Percentiles rank a stretch among this genome's conserved stretches.
Evolutionary conservation across 2,888 invertebrate species (phyloP).

Genomic region (Pyrgus malvae): DNA sequence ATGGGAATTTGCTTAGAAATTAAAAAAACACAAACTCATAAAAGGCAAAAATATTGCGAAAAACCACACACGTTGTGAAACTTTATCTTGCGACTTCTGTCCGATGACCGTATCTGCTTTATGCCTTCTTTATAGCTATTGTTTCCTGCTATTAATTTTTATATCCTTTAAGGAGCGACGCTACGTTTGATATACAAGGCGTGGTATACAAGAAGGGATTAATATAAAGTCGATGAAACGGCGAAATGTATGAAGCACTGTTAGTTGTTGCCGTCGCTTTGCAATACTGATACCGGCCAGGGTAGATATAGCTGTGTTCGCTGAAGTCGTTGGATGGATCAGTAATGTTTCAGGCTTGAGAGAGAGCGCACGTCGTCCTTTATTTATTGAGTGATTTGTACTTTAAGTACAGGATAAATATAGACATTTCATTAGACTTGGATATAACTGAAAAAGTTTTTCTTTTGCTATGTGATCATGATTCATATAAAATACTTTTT

Average conservation of each 20-base stretch:
- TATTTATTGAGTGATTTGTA: constrained; percentile 1
- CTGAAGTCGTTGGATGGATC: constrained; percentile 39
- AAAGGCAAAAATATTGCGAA: background rate
- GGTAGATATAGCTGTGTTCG: constrained; percentile 30
- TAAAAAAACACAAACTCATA: too few relatives aligned
- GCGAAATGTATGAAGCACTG: constrained; percentile 46
- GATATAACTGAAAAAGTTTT: background rate
- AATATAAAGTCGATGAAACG: constrained; percentile 8
- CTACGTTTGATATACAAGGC: constrained; percentile 37
- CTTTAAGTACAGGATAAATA: background rate
- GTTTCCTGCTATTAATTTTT: constrained; percentile 50
- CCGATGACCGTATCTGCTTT: constrained; percentile 54
- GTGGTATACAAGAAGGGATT: constrained; percentile 6
- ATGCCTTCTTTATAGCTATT: constrained; percentile 50
- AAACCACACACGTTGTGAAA: constrained; percentile 36
- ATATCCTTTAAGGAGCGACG: constrained; percentile 27
- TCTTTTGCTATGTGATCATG: background rate
- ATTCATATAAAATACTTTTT: background rate
- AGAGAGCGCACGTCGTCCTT: constrained; percentile 49
- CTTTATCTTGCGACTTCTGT: constrained; percentile 50
- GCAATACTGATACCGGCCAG: constrained; percentile 36
- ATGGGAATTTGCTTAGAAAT: too few relatives aligned
- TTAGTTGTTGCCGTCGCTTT: constrained; percentile 27
- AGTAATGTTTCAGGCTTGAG: constrained; percentile 59
- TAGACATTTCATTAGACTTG: constrained; percentile 4